Base-by-base conservation (phyloP, 53 echinoderm and acorn worm genomes). In the Stichopus horrens region DNA sequence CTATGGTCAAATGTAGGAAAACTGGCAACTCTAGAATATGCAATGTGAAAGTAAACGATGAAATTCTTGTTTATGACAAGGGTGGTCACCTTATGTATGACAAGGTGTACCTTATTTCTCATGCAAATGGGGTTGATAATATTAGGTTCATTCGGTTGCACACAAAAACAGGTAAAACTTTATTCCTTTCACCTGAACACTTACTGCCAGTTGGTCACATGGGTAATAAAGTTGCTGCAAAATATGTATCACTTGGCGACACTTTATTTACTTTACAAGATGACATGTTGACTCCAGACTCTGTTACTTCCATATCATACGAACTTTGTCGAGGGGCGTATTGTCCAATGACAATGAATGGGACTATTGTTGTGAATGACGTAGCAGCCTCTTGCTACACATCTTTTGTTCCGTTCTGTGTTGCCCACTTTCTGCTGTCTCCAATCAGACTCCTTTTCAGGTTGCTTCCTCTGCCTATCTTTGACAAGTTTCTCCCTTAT, bases 311-410 rank as follows among this genome's bases (percentile, higher is more conserved):
- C 14, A 54, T 77, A 4, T 77, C 77, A 52, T 54, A 77, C 77
- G 54, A 77, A 13, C 37, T 37, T 37, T 75, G 75, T 75, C 9
- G 52, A 21, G 51, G 58, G 20, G n/a, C 58, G 20, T 80, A 57
- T 22, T 80, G 80, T 80, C 80, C 80, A 19, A 80, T 80, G 55
- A 80, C 80, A 58, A 55, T 80, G 80, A 20, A 80, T 58, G 80
- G 80, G 5, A 58, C 58, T 21, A 80, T 80, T 80, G 80, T 80
- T 21, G 80, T 80, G 19, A 80, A 58, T 80, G 80, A 58, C 57
- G 80, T 80, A 21, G 80, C 58, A 21, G 80, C 80, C 0, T 80
- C 80, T 4, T 80, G 80, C 20, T 80, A 57, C n/a, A 80, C 80
- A 57, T 57, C 57, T 2, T 80, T 56, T 18, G 18, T 80, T 0